Conservation (phyloP, 2,888 invertebrate genomes). For the Phyllotreta striolata region DNA sequence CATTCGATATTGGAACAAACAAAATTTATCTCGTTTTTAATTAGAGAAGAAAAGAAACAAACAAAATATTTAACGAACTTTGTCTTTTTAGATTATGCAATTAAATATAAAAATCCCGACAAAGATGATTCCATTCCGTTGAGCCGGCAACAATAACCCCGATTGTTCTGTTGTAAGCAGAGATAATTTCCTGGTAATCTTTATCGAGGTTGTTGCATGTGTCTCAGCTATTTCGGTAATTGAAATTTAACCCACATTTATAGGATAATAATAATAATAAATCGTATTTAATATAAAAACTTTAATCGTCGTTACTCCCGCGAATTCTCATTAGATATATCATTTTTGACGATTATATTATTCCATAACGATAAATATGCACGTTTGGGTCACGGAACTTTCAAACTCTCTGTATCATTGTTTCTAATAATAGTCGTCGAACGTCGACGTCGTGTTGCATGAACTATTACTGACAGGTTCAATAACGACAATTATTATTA, state of each 20-base stretch:
- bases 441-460: neutral
- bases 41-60: neutral
- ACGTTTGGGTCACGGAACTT: too few species aligned
- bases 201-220: neutral
- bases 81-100: conserved; percentile 9
- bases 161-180: neutral
- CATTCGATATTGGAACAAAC: neutral
- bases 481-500: conserved; percentile 2
- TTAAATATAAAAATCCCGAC: conserved; percentile 1
- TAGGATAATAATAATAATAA: too few species aligned
- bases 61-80: neutral
- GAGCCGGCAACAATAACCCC: conserved; percentile 4
- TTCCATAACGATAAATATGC: too few species aligned
- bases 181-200: neutral
- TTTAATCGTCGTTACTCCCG: too few species aligned
- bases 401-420: too few species aligned
- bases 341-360: too few species aligned
- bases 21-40: neutral
- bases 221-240: too few species aligned
- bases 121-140: conserved; percentile 1
- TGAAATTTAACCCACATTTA: too few species aligned
- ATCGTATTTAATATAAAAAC: too few species aligned
- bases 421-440: neutral
- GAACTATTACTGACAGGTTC: conserved; percentile 5
- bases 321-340: too few species aligned